Conservation (phyloP, 1,140 invertebrate species). For the Melitaea cinxia region DNA sequence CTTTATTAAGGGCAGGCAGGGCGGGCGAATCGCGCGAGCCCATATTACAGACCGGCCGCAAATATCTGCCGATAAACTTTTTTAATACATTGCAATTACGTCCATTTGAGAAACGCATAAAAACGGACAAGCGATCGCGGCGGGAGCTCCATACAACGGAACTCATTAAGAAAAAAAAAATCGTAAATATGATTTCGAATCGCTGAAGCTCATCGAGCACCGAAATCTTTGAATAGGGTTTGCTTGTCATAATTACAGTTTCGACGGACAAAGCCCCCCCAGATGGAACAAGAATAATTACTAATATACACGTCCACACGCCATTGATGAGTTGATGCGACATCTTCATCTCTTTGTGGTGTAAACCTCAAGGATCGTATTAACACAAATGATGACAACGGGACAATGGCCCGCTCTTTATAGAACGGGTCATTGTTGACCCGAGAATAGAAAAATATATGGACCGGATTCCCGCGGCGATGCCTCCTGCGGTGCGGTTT, state of each 20-base stretch:
- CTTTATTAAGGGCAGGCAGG: conserved; percentile 75
- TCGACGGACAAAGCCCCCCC: conserved; percentile 63
- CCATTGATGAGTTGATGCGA: conserved; percentile 69
- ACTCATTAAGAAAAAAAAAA: conserved; percentile 56
- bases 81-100: conserved; percentile 76
- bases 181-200: conserved; percentile 57
- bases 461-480: conserved; percentile 63
- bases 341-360: conserved; percentile 75
- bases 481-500: conserved; percentile 65
- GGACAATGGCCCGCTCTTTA: conserved; percentile 65
- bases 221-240: conserved; percentile 52
- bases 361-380: conserved; percentile 78
- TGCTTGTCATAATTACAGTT: conserved; percentile 60
- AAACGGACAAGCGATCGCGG: conserved; percentile 53
- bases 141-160: conserved; percentile 54
- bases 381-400: conserved; percentile 80
- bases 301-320: conserved; percentile 77
- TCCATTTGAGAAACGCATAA: conserved; percentile 69
- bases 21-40: conserved; percentile 62
- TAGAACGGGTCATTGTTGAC: conserved; percentile 68
- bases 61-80: conserved; percentile 67
- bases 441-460: conserved; percentile 77
- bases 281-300: conserved; percentile 68
- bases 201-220: conserved; percentile 38
- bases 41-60: conserved; percentile 52